Percentiles rank a stretch among this genome's conserved stretches.
Evolutionary conservation across 2,113 vertebrate genomes (phyloP).

Genomic region (Bubo bubo): DNA sequence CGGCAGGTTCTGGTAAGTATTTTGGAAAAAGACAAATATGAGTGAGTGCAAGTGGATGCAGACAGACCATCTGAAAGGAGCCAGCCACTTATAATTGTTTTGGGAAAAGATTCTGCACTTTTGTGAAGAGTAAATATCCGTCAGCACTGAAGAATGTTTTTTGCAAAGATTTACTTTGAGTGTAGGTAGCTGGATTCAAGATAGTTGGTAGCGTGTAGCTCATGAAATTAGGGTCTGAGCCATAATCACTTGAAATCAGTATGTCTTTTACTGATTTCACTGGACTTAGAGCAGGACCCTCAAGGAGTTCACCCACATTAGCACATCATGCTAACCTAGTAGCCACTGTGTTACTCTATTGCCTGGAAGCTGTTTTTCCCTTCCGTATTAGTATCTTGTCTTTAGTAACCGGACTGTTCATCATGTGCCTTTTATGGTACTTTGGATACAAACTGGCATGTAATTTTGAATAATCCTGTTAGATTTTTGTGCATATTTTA

Average conservation of each 20-base stretch:
- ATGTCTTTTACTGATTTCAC: neutral
- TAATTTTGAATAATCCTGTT: neutral
- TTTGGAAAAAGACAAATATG: neutral
- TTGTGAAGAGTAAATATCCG: constrained; percentile 44
- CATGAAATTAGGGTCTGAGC: neutral
- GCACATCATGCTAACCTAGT: neutral
- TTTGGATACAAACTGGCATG: neutral
- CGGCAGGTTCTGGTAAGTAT: constrained; percentile 53
- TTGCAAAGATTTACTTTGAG: neutral
- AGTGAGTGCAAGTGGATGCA: neutral
- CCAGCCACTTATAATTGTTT: constrained; percentile 8
- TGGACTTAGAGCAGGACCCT: neutral
- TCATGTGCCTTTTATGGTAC: constrained; percentile 46
- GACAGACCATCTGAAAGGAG: neutral
- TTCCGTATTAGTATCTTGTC: neutral
- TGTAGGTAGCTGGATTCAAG: neutral
- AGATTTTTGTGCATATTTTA: neutral
- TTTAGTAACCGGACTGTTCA: neutral
- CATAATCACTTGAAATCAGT: neutral
- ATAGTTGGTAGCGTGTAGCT: neutral
- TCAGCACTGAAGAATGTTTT: constrained; percentile 51
- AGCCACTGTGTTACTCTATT: neutral
- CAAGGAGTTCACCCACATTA: neutral
- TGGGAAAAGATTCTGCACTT: constrained; percentile 42
- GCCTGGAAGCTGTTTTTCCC: neutral